phyloP scores from a whole-genome alignment of 2,888 invertebrate species.

The Furcula furcula region DNA sequence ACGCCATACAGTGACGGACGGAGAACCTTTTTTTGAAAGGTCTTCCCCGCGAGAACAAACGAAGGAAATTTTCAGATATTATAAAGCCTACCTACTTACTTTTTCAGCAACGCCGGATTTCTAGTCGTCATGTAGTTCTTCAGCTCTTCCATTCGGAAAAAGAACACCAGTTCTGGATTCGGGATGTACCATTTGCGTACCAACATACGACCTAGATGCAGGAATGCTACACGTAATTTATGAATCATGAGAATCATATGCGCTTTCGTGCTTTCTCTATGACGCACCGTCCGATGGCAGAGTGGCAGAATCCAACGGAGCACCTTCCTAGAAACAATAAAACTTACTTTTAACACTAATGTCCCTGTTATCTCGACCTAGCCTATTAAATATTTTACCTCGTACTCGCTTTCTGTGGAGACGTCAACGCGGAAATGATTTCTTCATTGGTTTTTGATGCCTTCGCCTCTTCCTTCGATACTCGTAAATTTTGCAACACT shows the following conservation, averaged over 20 bases:
- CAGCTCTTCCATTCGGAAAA: slow-evolving; percentile 85
- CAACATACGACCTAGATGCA: slow-evolving; percentile 81
- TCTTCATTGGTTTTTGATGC: slow-evolving; percentile 55
- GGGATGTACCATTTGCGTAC: slow-evolving; percentile 84
- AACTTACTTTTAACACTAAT: neutral
- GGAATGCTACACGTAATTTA: slow-evolving; percentile 82
- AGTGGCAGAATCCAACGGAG: slow-evolving; percentile 83
- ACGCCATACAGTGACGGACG: too few species aligned
- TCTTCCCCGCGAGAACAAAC: neutral
- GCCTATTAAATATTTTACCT: slow-evolving; percentile 48
- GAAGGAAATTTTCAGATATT: too few species aligned
- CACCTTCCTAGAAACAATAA: slow-evolving; percentile 62
- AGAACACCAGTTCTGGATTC: slow-evolving; percentile 84
- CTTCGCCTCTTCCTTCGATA: slow-evolving; percentile 36
- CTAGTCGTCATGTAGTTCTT: slow-evolving; percentile 73
- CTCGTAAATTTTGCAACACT: slow-evolving; percentile 79
- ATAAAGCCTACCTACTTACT: slow-evolving; percentile 74
- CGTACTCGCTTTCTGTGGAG: slow-evolving; percentile 68
- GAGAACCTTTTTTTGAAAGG: too few species aligned
- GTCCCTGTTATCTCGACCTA: neutral
- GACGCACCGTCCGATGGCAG: slow-evolving; percentile 82
- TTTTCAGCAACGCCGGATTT: slow-evolving; percentile 81
- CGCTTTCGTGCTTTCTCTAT: slow-evolving; percentile 86
- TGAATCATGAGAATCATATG: slow-evolving; percentile 77
- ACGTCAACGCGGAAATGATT: slow-evolving; percentile 71